phyloP scores from a whole-genome alignment of 1,140 invertebrate genomes.

The Anastrepha ludens region DNA sequence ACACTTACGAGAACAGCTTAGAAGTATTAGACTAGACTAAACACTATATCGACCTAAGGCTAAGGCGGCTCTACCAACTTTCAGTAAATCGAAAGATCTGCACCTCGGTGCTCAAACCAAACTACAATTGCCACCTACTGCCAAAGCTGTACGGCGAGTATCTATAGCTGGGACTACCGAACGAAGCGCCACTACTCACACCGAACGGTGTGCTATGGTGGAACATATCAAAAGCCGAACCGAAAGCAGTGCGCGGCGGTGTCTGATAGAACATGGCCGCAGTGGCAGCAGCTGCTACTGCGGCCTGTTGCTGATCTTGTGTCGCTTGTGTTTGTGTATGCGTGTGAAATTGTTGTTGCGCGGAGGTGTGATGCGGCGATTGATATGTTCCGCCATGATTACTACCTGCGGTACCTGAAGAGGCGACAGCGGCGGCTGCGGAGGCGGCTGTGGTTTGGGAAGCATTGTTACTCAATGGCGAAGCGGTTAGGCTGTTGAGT shows the following conservation, averaged over 20 bases:
- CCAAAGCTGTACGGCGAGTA: conserved; percentile 72
- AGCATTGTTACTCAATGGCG: conserved; percentile 63
- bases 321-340: conserved; percentile 54
- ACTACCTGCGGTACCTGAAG: conserved; percentile 62
- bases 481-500: conserved; percentile 66
- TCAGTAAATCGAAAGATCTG: background rate
- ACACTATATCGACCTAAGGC: conserved; percentile 1
- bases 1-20: conserved; percentile 29
- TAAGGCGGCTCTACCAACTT: conserved; percentile 17
- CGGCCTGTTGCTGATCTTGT: conserved; percentile 59
- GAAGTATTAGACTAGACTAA: conserved; percentile 21
- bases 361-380: conserved; percentile 43
- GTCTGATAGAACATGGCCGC: conserved; percentile 73
- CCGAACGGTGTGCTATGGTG: conserved; percentile 73
- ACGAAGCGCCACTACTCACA: conserved; percentile 64
- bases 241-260: conserved; percentile 69
- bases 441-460: background rate
- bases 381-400: conserved; percentile 65
- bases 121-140: conserved; percentile 73
- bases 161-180: conserved; percentile 72
- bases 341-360: conserved; percentile 52
- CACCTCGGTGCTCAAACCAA: background rate
- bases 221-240: conserved; percentile 74
- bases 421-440: background rate
- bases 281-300: conserved; percentile 60